phyloP scores from a whole-genome alignment of 2,113 vertebrate species.

The Caracal caracal region DNA sequence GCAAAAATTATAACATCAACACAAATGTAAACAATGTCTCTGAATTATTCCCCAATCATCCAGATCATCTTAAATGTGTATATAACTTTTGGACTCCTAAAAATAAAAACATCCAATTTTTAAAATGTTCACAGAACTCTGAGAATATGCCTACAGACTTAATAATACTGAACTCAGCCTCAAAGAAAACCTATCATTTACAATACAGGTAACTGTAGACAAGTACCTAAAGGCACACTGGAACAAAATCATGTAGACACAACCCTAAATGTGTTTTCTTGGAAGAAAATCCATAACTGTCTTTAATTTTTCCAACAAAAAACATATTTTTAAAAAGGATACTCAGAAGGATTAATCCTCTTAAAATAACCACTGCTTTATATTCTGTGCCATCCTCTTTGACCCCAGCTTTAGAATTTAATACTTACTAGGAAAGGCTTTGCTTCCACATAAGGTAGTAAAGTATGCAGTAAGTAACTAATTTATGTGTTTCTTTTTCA shows the following conservation, averaged over 20 bases:
- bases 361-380: not conserved
- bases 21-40: not conserved
- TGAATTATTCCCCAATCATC: not conserved
- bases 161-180: not conserved
- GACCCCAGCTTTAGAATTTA: not conserved
- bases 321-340: not conserved
- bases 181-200: not conserved
- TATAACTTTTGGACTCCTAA: not conserved
- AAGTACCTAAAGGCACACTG: not conserved
- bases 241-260: not conserved
- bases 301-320: constrained; percentile 31
- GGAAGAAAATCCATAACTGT: not conserved
- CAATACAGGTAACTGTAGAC: not conserved
- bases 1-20: not conserved
- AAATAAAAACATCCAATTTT: not conserved
- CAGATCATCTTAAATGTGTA: not conserved
- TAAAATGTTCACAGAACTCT: not conserved
- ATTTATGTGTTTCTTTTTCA: not conserved
- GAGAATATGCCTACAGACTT: not conserved
- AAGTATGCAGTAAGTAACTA: not conserved
- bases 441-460: not conserved
- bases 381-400: not conserved
- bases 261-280: not conserved
- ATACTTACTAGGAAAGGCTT: not conserved
- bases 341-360: not conserved